A percentile compares a stretch with the other conserved stretches of the same genome.
Conservation (phyloP, 2,797 vertebrate genomes). For the Sebastes baramenuke region DNA sequence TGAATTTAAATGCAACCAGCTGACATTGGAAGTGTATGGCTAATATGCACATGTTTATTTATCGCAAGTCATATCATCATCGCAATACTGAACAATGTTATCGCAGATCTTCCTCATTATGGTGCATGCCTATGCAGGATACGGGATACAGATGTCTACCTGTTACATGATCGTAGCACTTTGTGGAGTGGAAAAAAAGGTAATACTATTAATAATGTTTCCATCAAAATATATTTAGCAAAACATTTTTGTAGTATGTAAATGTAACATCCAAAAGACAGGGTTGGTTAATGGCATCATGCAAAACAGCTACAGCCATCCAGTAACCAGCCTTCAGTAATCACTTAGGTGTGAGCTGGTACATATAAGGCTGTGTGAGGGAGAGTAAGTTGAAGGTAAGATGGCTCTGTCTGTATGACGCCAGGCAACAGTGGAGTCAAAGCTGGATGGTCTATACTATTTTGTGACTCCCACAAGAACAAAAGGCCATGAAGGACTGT, state of each 20-base stretch:
- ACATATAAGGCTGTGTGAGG: no score
- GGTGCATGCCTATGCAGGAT: no score
- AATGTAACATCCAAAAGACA: background rate
- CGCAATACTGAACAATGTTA: no score
- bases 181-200: background rate
- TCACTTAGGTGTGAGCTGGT: rapidly evolving
- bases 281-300: no score
- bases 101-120: no score
- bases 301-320: no score
- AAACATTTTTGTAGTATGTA: background rate
- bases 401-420: background rate
- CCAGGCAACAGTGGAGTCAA: background rate
- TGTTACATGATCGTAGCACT: background rate
- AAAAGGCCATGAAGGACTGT: background rate
- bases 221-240: background rate
- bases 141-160: rapidly evolving
- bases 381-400: no score
- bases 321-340: no score
- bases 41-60: no score
- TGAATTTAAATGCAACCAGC: no score
- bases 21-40: no score
- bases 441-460: background rate
- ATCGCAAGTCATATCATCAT: no score
- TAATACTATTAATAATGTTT: background rate
- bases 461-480: background rate